Evolutionary conservation across 2,888 invertebrate genomes (phyloP), one percentile per base, ranked within the genome.

Genomic region (Pristionchus fissidentatus): DNA sequence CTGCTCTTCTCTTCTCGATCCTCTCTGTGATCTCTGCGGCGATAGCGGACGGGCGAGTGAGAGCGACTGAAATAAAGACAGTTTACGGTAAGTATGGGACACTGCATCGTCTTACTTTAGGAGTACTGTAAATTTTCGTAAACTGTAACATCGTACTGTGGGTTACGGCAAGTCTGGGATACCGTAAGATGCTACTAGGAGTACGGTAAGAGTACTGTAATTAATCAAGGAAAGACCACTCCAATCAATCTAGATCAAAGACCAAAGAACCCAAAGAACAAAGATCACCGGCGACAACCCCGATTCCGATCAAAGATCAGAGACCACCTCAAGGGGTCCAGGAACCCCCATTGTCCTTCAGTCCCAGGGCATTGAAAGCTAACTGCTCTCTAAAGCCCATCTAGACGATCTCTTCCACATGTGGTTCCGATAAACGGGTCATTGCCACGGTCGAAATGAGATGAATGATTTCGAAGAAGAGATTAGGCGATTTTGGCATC

Each of bases 21-120:
- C 13, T 66, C 66, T 38, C 38, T 66, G 5, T 66, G 66, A 19
- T 35, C 66, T 22, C 66, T 2, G 19, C 66, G 19, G 35, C 5
- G 7, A 13, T 41, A 41, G n/a, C 70, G 70, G n/a, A 70, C n/a
- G 1, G 70, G 70, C n/a, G 66, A 38, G 19, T 15, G 70, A 0
- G 70, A 38, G 32, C 70, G 70, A 41, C 70, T 70, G 70, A 13
- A 70, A 70, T 60, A n/a, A n/a, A n/a, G n/a, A n/a, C n/a, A n/a
- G n/a, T 10, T 8, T 19, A 19, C 62, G 35, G 43, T 70, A 26
- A 60, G 15, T 60, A 10, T n/a, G n/a, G n/a, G 7, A 5, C 15
- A 29, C 3, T 32, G 32, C 60, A 1, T 8, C 13, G 1, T 1
- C 4, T 4, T 60, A 60, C 32, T 0, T 8, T 10, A 13, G 3